phyloP scores from a whole-genome alignment of 2,113 vertebrate genomes.

The Lophius piscatorius region DNA sequence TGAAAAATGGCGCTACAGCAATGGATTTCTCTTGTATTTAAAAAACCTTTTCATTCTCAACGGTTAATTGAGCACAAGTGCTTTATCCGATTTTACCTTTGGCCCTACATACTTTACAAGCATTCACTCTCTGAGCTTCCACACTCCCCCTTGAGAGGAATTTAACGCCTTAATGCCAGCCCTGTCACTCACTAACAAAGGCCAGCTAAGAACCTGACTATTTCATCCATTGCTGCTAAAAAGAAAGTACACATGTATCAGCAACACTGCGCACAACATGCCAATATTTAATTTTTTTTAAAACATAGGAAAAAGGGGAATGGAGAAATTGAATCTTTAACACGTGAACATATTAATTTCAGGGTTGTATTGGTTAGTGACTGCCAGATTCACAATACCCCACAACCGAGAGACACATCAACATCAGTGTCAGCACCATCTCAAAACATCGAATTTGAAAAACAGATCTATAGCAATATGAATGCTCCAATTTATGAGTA shows the following conservation, averaged over 20 bases:
- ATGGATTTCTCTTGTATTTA: too few species aligned
- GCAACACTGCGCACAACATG: neutral
- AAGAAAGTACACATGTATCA: slow-evolving; percentile 48
- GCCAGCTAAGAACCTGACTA: slow-evolving; percentile 29
- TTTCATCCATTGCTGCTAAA: slow-evolving; percentile 57
- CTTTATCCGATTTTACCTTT: slow-evolving; percentile 44
- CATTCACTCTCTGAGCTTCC: slow-evolving; percentile 28
- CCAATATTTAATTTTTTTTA: neutral
- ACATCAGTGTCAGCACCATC: neutral
- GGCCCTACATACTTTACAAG: slow-evolving; percentile 46
- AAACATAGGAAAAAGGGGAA: too few species aligned
- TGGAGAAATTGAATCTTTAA: too few species aligned
- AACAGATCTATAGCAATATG: too few species aligned
- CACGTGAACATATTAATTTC: too few species aligned
- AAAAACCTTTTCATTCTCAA: too few species aligned
- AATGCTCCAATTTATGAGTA: too few species aligned
- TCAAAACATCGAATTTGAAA: too few species aligned
- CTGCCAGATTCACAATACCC: slow-evolving; percentile 18
- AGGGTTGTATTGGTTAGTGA: neutral
- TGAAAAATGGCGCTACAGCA: too few species aligned
- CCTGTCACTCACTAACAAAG: slow-evolving; percentile 32
- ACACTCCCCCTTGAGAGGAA: slow-evolving; percentile 55
- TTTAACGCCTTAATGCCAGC: slow-evolving; percentile 53
- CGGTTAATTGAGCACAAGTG: too few species aligned
- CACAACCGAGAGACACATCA: slow-evolving; percentile 5